Percentiles rank a stretch among this genome's conserved stretches.
Conservation (phyloP, 2,797 vertebrate genomes). For the Glyptemys insculpta region DNA sequence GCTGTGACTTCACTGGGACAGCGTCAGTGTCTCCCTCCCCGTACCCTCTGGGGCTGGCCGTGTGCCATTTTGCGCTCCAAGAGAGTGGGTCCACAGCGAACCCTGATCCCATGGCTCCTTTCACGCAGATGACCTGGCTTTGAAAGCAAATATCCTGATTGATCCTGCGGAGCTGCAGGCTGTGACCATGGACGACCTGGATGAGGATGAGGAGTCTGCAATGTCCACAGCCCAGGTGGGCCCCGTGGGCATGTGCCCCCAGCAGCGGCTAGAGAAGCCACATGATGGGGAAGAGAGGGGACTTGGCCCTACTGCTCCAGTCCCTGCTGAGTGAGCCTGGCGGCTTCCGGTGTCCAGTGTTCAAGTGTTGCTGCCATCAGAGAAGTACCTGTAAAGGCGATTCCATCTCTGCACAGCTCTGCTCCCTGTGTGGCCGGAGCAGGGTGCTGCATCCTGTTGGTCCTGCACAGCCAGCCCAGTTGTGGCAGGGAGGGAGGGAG, state of each 20-base stretch:
- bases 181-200: constrained; percentile 95
- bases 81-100: not conserved
- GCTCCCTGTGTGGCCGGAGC: not conserved
- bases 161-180: constrained; percentile 95
- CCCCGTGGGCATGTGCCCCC: not conserved
- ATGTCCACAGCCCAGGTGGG: constrained; percentile 87
- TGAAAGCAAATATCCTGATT: constrained; percentile 95
- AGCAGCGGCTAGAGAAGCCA: rapidly evolving
- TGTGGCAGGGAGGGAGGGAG: not conserved
- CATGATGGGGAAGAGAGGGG: not conserved
- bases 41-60: no score
- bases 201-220: constrained; percentile 94
- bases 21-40: no score
- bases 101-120: not conserved
- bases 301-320: no score
- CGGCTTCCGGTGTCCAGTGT: not conserved
- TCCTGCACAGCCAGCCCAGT: not conserved
- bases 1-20: not conserved
- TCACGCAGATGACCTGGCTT: constrained; percentile 91
- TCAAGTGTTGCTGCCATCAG: not conserved
- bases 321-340: not conserved
- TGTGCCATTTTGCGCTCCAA: not conserved
- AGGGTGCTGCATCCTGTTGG: not conserved
- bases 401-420: not conserved
- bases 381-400: not conserved